Conservation (phyloP, 1,140 invertebrate species). For the Metopolophium dirhodum region DNA sequence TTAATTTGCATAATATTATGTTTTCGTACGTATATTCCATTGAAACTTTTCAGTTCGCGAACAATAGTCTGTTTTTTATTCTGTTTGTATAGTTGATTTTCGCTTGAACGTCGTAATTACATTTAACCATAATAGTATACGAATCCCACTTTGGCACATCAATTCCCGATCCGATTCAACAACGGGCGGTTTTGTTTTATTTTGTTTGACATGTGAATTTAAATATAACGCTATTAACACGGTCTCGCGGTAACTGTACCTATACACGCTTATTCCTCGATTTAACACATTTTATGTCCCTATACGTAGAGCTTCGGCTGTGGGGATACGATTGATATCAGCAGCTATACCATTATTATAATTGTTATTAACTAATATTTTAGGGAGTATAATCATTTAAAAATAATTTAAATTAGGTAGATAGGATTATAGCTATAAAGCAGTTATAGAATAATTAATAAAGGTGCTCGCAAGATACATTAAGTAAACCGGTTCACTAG, state of each 20-base stretch:
- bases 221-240: not conserved
- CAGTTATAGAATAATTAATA: not conserved
- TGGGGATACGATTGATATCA: not conserved
- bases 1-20: conserved; percentile 4
- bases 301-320: not conserved
- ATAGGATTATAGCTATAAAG: not conserved
- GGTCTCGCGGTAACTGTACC: too few species aligned
- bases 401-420: not conserved
- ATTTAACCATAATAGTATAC: not conserved
- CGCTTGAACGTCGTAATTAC: not conserved
- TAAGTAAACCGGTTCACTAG: not conserved
- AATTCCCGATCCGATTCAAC: not conserved
- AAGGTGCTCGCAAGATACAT: not conserved
- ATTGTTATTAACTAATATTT: not conserved
- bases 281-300: not conserved
- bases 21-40: not conserved
- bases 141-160: not conserved
- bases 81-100: not conserved
- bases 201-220: not conserved
- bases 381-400: not conserved
- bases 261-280: not conserved
- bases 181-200: not conserved
- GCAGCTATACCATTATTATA: not conserved
- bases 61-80: not conserved
- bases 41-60: not conserved